Evolutionary conservation across 2,113 vertebrate species (phyloP).

Genomic region (Silurus glanis): DNA sequence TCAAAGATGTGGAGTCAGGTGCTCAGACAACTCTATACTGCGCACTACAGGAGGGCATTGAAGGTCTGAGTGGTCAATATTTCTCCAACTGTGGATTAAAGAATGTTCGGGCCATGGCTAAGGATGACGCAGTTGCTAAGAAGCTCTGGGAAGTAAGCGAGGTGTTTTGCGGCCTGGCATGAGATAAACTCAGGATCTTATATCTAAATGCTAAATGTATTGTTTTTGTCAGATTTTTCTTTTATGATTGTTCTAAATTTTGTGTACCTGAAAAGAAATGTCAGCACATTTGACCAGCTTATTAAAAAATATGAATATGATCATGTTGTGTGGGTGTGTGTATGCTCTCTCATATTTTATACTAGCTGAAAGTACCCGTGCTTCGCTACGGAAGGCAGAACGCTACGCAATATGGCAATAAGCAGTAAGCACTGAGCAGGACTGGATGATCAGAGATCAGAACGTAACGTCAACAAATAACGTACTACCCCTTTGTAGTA

Average conservation of each 20-base stretch:
- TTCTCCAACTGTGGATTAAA: conserved; percentile 62
- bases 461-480: no score
- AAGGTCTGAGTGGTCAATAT: conserved; percentile 61
- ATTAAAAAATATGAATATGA: not conserved
- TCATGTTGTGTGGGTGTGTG: not conserved
- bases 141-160: conserved; percentile 70
- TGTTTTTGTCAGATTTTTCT: not conserved
- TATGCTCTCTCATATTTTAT: not conserved
- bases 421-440: no score
- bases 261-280: not conserved
- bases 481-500: no score
- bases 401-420: no score
- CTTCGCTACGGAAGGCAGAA: no score
- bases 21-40: conserved; percentile 77
- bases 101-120: conserved; percentile 54
- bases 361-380: no score
- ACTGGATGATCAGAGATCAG: no score
- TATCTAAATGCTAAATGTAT: not conserved
- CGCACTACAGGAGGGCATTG: conserved; percentile 65
- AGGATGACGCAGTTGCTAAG: conserved; percentile 60
- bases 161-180: conserved; percentile 58
- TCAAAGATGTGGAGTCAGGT: conserved; percentile 63
- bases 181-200: not conserved
- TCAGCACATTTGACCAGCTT: not conserved
- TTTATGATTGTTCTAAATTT: not conserved